Percentiles rank a stretch among this genome's conserved stretches.
Evolutionary conservation across 1,140 invertebrate species (phyloP).

Genomic region (Harpegnathos saltator): DNA sequence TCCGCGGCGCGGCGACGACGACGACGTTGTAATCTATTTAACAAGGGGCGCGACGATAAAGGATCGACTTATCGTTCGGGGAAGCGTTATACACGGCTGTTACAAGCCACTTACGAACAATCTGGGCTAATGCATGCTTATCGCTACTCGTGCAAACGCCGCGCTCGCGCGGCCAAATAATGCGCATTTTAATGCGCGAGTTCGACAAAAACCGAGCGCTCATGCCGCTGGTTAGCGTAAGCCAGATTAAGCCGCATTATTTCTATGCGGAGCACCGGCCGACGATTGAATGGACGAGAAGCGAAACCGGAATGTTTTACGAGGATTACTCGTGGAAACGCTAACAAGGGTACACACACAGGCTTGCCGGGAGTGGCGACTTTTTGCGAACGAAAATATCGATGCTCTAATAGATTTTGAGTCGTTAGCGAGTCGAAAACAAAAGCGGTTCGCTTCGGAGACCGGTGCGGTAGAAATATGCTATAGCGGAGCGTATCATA

Average conservation of each 20-base stretch:
- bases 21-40: background rate
- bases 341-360: background rate
- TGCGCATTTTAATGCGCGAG: conserved; percentile 40
- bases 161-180: conserved; percentile 44
- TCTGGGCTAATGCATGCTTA: conserved; percentile 43
- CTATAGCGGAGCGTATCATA: too few species aligned
- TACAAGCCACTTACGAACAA: conserved; percentile 4
- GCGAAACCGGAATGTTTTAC: conserved; percentile 36
- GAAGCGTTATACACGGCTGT: conserved; percentile 5
- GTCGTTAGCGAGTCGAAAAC: too few species aligned
- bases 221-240: conserved; percentile 37
- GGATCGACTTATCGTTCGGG: conserved; percentile 24
- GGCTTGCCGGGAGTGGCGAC: background rate
- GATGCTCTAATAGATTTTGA: too few species aligned
- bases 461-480: too few species aligned
- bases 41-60: background rate
- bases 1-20: too few species aligned
- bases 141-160: conserved; percentile 38
- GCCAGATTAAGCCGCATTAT: conserved; percentile 57
- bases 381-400: too few species aligned
- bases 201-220: conserved; percentile 44
- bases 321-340: conserved; percentile 38
- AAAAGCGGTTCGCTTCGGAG: too few species aligned
- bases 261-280: background rate
- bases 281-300: conserved; percentile 45